Base-by-base conservation (phyloP, 2,113 vertebrate genomes). In the Antigone vipio region DNA sequence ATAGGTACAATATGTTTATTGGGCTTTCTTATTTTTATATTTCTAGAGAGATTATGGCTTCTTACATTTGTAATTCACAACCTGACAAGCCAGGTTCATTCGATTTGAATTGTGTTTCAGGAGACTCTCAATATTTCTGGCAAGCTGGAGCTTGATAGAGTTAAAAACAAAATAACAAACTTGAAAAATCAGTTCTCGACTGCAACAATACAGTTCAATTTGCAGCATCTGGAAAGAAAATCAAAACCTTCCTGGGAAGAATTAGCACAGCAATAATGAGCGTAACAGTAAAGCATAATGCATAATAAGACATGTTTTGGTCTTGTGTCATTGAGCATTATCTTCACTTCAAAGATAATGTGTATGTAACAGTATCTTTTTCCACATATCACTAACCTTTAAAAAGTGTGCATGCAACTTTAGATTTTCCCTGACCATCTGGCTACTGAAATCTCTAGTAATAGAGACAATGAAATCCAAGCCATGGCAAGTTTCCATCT, bases 161-260 rank as follows among this genome's bases (percentile, higher is more conserved):
- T 91, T 91, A 78, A 94, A 93, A 96, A 16, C 8, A 72, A 74
- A 93, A 58, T 20, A 82, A 32, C 1, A 71, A 81, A 68, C 20
- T 34, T 76, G 53, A 81, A 85, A 93, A 89, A 60, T 75, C 23
- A 66, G 8, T 34, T 29, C 45, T 83, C 81, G 49, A 91, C n/a
- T 79, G 44, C 42, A 80, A 30, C 15, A 93, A 87, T 81, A 21
- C 56, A 34, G 68, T 73, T 88, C 60, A 79, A 85, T 92, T 87
- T 64, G 47, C 29, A 94, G 35, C 84, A 96, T 92, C 78, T 97
- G 79, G 80, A 88, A 95, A 91, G 82, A 89, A 97, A 95, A 95
- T 74, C 62, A 94, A 96, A 92, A 66, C 15, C 35, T 96, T 91
- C 62, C 38, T 69, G 73, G 78, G 76, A 92, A 96, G 95, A 96